Evolutionary conservation across 2,113 vertebrate species (phyloP), one percentile per base, ranked within the genome.

Genomic region (Istiophorus platypterus): DNA sequence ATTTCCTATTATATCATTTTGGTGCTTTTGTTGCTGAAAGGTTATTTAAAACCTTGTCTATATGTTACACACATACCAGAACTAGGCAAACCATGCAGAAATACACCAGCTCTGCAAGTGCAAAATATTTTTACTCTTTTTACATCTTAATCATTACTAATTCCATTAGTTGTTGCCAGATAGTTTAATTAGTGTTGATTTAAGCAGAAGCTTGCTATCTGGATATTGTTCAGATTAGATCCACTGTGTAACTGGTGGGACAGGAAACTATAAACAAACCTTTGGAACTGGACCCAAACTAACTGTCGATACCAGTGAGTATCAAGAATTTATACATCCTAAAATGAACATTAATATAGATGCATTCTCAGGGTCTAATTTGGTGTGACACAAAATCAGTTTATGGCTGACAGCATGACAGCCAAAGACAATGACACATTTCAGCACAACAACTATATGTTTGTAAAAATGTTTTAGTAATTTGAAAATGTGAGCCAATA

Each of bases 271-370:
- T 1, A 88, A 70, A 72, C 42, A 90, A 0, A 27, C 47, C 11
- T 93, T 93, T 85, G 92, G 84, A 66, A 26, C 69, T 69, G 90
- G 89, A 73, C 79, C 56, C 26, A 88, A 84, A 61, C 0, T 90
- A 8, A 1, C 20, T 31, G n/a, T 89, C 10, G 72, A 85, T 72
- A 59, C 1, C 47, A 47, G 72, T 82, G 66, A 82, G 72, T 80
- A 51, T 13, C 49, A 51, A n/a, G 18, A 51, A 9, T 6, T 51
- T 20, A 22, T 51, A 20, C 6, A 20, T 7, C 20, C 18, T 42
- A 17, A 47, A 10, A 41, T 41, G n/a, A 41, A 11, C 7, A 9
- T 41, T 41, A 8, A 41, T 10, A 41, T 41, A 41, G 39, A 9
- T 8, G 45, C 4, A 4, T 47, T 47, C 18, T 41, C 11, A 11